phyloP scores from a whole-genome alignment of 2,113 vertebrate species.

The Phalacrocorax brasilianus region DNA sequence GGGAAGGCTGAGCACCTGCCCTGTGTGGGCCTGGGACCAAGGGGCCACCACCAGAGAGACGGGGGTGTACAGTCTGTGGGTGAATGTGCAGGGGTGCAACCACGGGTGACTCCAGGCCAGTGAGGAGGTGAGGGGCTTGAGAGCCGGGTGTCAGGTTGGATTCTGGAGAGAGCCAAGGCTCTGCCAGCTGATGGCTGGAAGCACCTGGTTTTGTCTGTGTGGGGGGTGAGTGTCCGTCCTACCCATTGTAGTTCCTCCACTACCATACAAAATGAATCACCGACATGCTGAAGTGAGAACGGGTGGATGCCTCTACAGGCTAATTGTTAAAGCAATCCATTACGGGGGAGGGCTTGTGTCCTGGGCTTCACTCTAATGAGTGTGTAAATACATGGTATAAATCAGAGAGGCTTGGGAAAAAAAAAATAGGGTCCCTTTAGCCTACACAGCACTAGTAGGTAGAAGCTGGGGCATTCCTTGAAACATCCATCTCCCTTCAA shows the following conservation, averaged over 20 bases:
- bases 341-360: background rate
- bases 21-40: fast-evolving
- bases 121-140: fast-evolving
- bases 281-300: background rate
- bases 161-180: background rate
- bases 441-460: background rate
- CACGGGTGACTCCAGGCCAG: fast-evolving
- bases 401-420: background rate
- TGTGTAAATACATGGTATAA: background rate
- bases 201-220: background rate
- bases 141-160: fast-evolving
- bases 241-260: background rate
- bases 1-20: fast-evolving
- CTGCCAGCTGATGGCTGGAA: background rate
- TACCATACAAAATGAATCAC: background rate
- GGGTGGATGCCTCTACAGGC: background rate
- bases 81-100: fast-evolving
- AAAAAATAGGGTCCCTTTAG: background rate
- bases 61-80: fast-evolving
- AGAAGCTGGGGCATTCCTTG: background rate
- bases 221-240: fast-evolving
- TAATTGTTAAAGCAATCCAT: background rate
- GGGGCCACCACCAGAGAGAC: too few species aligned
- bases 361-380: background rate
- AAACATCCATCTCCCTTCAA: background rate